Conservation (phyloP, 2,797 vertebrate species). For the Alosa sapidissima region DNA sequence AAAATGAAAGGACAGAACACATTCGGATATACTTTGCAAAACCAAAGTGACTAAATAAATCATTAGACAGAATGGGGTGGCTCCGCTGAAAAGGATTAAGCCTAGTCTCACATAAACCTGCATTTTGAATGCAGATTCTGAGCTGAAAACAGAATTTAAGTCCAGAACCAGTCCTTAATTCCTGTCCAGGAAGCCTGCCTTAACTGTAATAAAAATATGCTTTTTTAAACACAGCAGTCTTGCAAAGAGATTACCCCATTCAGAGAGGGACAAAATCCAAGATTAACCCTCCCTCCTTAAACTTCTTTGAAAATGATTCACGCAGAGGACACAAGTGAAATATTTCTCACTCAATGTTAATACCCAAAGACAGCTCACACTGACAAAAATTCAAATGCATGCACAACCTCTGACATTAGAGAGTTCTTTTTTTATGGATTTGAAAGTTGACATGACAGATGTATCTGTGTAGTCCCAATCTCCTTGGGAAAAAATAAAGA, state of each 20-base stretch:
- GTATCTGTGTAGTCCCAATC: slow-evolving; percentile 54
- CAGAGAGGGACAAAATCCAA: slow-evolving; percentile 53
- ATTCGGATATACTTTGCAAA: not conserved
- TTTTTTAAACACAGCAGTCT: slow-evolving; percentile 2
- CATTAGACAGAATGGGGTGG: slow-evolving; percentile 12
- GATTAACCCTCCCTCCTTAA: slow-evolving; percentile 64
- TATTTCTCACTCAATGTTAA: slow-evolving; percentile 55
- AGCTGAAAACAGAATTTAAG: slow-evolving; percentile 33
- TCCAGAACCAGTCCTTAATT: slow-evolving; percentile 17
- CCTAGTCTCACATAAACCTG: slow-evolving; percentile 5
- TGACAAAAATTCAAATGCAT: slow-evolving; percentile 56
- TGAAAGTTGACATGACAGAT: slow-evolving; percentile 66
- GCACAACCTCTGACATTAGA: slow-evolving; percentile 61
- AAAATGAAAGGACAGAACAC: not conserved
- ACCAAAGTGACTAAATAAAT: not conserved
- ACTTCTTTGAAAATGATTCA: slow-evolving; percentile 56
- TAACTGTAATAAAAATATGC: slow-evolving; percentile 2
- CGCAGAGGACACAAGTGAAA: slow-evolving; percentile 52
- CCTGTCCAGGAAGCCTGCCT: slow-evolving; percentile 6
- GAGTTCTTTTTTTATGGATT: slow-evolving; percentile 54
- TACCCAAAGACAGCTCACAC: slow-evolving; percentile 59
- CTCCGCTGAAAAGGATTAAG: not conserved
- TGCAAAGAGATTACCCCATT: slow-evolving; percentile 37
- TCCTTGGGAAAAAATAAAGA: slow-evolving; percentile 39
- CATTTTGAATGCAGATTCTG: slow-evolving; percentile 15